Evolutionary conservation across 1,140 invertebrate genomes (phyloP).

Genomic region (Ylistrum balloti): DNA sequence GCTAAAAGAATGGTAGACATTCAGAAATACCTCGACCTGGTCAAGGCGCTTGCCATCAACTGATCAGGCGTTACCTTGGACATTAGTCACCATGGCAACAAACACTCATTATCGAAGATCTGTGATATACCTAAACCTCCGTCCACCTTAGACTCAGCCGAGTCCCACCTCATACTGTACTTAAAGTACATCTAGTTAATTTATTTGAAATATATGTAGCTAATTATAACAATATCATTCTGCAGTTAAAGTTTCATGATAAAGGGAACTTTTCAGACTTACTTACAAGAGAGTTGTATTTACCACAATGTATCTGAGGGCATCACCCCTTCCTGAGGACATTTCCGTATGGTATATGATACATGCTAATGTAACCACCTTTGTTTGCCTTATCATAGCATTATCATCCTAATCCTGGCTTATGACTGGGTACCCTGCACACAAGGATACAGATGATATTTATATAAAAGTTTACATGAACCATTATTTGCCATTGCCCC

Average conservation of each 20-base stretch:
- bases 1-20: conserved; percentile 13
- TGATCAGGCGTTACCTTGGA: neutral
- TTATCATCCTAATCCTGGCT: too few species aligned
- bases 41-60: neutral
- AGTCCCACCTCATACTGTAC: neutral
- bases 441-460: too few species aligned
- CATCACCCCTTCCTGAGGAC: too few species aligned
- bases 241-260: neutral
- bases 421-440: too few species aligned
- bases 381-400: too few species aligned
- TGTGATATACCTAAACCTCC: neutral
- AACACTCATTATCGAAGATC: conserved; percentile 27
- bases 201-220: conserved; percentile 31
- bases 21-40: neutral
- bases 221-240: neutral
- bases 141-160: neutral
- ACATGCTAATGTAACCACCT: too few species aligned
- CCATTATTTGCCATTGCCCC: too few species aligned
- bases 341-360: too few species aligned
- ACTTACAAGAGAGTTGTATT: neutral
- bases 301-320: too few species aligned
- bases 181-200: conserved; percentile 4
- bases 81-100: neutral
- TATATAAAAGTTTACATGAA: too few species aligned
- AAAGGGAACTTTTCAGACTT: neutral